These are phyloP conservation scores for Amphipoea lucens DNA, from an alignment of 2,888 invertebrate species.

Conservation along the genomic window DNA sequence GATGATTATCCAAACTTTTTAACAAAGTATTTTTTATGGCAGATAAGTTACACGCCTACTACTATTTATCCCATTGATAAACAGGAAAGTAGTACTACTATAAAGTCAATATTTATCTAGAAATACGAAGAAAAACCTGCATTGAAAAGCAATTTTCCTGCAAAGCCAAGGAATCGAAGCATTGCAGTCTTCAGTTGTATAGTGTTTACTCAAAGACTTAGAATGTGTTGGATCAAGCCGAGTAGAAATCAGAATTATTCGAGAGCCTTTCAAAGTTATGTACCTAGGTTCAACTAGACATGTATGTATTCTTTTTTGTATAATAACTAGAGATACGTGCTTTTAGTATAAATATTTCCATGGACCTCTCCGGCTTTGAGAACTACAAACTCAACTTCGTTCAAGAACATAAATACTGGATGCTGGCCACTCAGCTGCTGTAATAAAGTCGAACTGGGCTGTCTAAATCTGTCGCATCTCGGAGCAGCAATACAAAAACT, in stretches of 20 bases:
- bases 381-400: too few species aligned
- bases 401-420: too few species aligned
- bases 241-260: conserved; percentile 3
- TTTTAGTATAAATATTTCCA: not conserved
- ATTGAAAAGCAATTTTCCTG: conserved; percentile 3
- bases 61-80: not conserved
- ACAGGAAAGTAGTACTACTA: not conserved
- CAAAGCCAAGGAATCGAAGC: conserved; percentile 4
- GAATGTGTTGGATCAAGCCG: not conserved
- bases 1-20: not conserved
- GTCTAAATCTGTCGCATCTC: too few species aligned
- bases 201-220: conserved; percentile 6
- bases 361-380: not conserved
- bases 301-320: not conserved
- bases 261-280: not conserved
- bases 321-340: not conserved
- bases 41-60: too few species aligned
- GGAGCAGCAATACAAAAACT: too few species aligned
- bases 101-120: not conserved
- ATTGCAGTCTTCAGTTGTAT: conserved; percentile 13
- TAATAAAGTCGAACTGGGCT: too few species aligned
- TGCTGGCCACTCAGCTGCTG: too few species aligned
- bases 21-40: not conserved
- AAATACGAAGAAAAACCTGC: not conserved
- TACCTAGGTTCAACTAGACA: not conserved